Evolutionary conservation across 2,888 invertebrate genomes (phyloP).

Genomic region (Cryptocephalus primarius): DNA sequence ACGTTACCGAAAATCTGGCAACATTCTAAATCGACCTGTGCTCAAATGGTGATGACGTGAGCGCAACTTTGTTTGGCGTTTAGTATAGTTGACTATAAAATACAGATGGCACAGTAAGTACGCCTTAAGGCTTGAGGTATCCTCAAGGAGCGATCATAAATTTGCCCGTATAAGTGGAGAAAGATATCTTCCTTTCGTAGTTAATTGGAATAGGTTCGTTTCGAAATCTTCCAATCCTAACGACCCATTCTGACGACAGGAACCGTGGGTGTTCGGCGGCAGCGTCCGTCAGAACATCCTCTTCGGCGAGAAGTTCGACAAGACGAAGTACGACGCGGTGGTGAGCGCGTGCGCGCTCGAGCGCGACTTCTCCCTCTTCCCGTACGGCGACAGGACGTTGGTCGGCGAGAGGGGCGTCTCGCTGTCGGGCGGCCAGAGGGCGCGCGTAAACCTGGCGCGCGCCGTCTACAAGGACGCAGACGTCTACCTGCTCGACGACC

Average conservation of each 20-base stretch:
- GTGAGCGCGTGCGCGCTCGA: conserved; percentile 59
- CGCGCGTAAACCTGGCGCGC: conserved; percentile 47
- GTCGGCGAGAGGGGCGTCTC: conserved; percentile 50
- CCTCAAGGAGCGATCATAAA: too few relatives aligned
- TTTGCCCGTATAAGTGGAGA: too few relatives aligned
- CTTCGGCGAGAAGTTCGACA: conserved; percentile 67
- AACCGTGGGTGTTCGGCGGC: conserved; percentile 73
- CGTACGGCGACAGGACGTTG: conserved; percentile 67
- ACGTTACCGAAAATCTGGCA: too few relatives aligned
- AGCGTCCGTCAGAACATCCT: conserved; percentile 86
- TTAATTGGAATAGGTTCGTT: too few relatives aligned
- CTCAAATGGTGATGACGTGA: too few relatives aligned
- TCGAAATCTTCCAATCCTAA: too few relatives aligned
- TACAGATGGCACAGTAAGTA: too few relatives aligned
- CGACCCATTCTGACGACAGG: conserved; percentile 47
- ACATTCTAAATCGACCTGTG: too few relatives aligned
- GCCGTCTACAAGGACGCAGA: conserved; percentile 61
- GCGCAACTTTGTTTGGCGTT: too few relatives aligned
- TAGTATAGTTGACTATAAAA: too few relatives aligned
- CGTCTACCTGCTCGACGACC: conserved; percentile 74
- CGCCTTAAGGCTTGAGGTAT: too few relatives aligned
- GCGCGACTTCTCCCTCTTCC: conserved; percentile 59
- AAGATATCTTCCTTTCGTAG: too few relatives aligned
- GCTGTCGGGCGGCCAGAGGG: background rate
- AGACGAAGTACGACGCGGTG: conserved; percentile 52